phyloP scores from a whole-genome alignment of 1,140 invertebrate species.

The Papilio polyxenes region DNA sequence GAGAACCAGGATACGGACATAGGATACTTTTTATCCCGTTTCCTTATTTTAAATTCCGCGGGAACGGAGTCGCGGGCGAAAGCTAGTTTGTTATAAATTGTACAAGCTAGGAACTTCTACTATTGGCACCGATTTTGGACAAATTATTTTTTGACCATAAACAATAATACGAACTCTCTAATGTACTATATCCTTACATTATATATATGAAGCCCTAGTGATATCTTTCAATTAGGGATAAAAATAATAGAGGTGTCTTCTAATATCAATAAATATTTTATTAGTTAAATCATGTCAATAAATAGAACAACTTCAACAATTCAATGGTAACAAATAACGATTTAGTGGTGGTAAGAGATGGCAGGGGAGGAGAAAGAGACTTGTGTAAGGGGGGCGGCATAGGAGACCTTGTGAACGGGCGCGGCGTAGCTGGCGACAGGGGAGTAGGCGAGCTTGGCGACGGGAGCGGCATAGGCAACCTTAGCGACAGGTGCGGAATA shows the following conservation, averaged over 20 bases:
- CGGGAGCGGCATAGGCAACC: constrained; percentile 80
- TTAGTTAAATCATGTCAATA: constrained; percentile 22
- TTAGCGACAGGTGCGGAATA: constrained; percentile 81
- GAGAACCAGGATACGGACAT: no score
- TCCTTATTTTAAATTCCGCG: no score
- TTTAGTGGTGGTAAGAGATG: constrained; percentile 70
- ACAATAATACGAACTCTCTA: not conserved
- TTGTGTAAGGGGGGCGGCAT: constrained; percentile 56
- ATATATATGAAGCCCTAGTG: not conserved
- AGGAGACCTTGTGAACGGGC: constrained; percentile 53
- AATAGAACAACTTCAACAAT: constrained; percentile 38
- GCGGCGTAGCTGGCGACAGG: constrained; percentile 30
- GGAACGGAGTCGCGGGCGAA: no score
- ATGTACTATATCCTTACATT: not conserved
- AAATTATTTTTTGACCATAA: no score
- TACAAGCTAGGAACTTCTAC: no score
- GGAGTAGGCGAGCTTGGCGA: constrained; percentile 56
- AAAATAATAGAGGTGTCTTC: not conserved
- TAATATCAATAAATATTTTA: constrained; percentile 35
- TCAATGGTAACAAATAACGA: constrained; percentile 31
- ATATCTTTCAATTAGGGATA: not conserved
- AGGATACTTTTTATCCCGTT: no score
- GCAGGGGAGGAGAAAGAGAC: constrained; percentile 66
- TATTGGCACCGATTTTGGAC: no score
- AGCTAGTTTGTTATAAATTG: no score